Evolutionary conservation across 1,140 invertebrate genomes (phyloP), one percentile per base, ranked within the genome.

Genomic region (Wiebesia pumilae): DNA sequence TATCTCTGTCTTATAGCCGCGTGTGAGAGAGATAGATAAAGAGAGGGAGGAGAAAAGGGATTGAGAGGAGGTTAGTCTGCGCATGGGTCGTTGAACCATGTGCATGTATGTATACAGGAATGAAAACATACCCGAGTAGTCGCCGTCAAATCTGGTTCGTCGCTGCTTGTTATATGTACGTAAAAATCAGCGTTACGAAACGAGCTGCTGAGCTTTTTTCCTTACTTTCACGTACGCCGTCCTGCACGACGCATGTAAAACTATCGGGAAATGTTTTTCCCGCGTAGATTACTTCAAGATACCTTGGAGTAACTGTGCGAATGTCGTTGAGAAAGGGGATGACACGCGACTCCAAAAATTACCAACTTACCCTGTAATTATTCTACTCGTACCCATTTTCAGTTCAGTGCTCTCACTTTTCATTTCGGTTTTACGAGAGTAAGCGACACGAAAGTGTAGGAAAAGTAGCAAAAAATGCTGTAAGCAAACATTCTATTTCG

Each of bases 61-160:
- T 80, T 9, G 78, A 78, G 47, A 24, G 78, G 30, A 51, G 40
- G 43, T 47, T 69, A 81, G 81, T 69, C 40, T 69, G 77, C 40
- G 65, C 62, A 43, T 14, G 75, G 84, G 84, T 81, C 75, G 81
- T 88, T 88, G 79, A 88, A 85, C 81, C 84, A 16, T 80, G 24
- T n/a, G 82, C 27, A 81, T 79, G 62, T 67, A 71, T 71, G 81
- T 83, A 62, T 67, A 54, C 81, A 33, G 65, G 40, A 54, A 79
- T 79, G 81, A 87, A 83, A 79, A 84, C 54, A 84, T 73, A 65
- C 67, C 30, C n/a, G 77, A 78, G 51, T 54, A 83, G 80, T 77
- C 65, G 51, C 62, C 27, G 85, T 65, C 30, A 35, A 10, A 79
- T 80, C 78, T 84, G 54, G 30, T 51, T 62, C 67, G 51, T 38